phyloP scores from a whole-genome alignment of 2,797 vertebrate genomes.

The Helarctos malayanus region DNA sequence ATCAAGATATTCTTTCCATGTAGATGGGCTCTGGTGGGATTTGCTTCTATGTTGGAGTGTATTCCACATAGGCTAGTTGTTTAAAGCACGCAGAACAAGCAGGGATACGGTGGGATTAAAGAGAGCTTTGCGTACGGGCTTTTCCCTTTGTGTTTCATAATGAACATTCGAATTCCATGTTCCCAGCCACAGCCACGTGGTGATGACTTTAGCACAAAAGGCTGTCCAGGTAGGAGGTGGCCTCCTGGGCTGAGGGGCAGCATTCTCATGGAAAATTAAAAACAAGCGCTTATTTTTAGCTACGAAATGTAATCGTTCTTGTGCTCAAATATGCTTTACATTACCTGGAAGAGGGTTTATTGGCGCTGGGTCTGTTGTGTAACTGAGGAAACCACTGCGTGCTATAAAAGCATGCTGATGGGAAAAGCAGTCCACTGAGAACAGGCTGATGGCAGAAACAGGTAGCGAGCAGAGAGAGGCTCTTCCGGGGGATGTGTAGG shows the following conservation, averaged over 20 bases:
- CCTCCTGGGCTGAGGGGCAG: background rate
- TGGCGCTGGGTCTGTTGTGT: constrained; percentile 59
- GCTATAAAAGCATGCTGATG: constrained; percentile 46
- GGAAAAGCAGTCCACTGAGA: background rate
- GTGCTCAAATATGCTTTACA: constrained; percentile 48
- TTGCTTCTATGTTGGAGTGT: background rate
- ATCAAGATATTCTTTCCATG: background rate
- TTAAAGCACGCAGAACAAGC: background rate
- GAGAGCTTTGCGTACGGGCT: background rate
- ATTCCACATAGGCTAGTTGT: background rate
- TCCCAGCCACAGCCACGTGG: background rate
- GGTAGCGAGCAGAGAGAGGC: background rate
- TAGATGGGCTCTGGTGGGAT: background rate
- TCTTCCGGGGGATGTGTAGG: background rate
- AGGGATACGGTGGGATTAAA: background rate
- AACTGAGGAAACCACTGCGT: constrained; percentile 62
- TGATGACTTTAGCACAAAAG: background rate
- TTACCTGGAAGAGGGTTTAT: constrained; percentile 39
- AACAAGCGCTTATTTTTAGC: constrained; percentile 70
- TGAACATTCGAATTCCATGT: background rate
- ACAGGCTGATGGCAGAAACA: constrained; percentile 38
- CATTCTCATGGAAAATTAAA: constrained; percentile 60
- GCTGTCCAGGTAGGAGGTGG: constrained; percentile 11
- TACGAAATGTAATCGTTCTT: background rate
- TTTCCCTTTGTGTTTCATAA: background rate